Evolutionary conservation across 2,797 vertebrate genomes (phyloP).

Genomic region (Eulemur mongoz): DNA sequence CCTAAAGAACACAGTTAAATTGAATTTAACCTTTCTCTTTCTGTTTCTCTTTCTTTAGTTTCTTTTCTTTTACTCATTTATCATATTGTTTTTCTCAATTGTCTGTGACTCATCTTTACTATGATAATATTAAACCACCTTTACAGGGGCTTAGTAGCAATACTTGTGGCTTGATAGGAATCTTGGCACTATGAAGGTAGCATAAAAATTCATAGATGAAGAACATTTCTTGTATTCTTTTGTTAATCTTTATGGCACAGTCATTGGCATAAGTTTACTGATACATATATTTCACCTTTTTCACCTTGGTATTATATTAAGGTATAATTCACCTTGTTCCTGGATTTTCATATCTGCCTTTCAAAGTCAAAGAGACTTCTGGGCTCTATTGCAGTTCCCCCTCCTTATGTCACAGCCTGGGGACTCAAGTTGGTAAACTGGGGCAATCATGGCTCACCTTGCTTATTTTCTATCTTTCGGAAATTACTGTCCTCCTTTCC

Average conservation of each 20-base stretch:
- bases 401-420: background rate
- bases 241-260: background rate
- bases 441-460: background rate
- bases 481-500: background rate
- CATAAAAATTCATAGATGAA: background rate
- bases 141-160: background rate
- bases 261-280: background rate
- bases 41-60: background rate
- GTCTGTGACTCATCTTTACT: background rate
- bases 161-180: background rate
- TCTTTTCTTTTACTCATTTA: background rate
- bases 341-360: background rate
- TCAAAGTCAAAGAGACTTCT: background rate
- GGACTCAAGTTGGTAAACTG: background rate
- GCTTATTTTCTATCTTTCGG: background rate
- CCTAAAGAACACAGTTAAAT: background rate
- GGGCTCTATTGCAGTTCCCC: background rate
- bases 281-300: background rate
- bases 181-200: background rate
- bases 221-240: background rate
- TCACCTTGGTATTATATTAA: too few relatives aligned
- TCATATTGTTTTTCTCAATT: background rate
- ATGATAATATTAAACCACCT: background rate
- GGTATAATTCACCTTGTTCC: background rate
- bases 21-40: background rate